A percentile compares a stretch with the other conserved stretches of the same genome.
Evolutionary conservation across 2,113 vertebrate species (phyloP).

Genomic region (Cariama cristata): DNA sequence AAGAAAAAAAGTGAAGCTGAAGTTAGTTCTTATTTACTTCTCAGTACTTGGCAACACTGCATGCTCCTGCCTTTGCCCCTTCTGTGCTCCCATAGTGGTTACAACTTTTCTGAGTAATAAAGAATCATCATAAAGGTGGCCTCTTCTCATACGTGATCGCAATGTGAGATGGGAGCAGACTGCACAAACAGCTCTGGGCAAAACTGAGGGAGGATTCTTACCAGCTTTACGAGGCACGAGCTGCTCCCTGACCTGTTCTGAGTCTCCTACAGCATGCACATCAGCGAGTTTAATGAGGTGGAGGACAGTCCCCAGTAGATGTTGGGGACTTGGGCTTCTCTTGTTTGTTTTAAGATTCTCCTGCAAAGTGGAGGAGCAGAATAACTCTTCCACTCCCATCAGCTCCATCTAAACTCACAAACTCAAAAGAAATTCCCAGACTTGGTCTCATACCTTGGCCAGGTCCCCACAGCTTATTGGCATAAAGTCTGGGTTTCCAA

Average conservation of each 20-base stretch:
- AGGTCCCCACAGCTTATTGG: neutral
- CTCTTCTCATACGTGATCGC: neutral
- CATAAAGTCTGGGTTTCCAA: neutral
- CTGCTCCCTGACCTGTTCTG: neutral
- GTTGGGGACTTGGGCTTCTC: neutral
- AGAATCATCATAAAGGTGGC: neutral
- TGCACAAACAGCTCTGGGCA: neutral
- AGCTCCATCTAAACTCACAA: neutral
- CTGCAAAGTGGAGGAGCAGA: neutral
- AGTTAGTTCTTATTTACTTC: neutral
- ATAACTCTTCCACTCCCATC: fast-evolving
- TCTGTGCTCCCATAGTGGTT: neutral
- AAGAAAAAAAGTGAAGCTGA: neutral
- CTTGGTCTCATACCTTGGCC: neutral
- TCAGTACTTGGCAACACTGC: neutral
- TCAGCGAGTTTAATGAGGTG: neutral
- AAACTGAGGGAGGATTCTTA: neutral
- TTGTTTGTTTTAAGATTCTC: neutral
- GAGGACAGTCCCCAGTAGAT: neutral
- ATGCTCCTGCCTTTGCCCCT: neutral
- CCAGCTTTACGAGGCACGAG: neutral
- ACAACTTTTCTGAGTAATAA: neutral
- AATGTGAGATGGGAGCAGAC: neutral
- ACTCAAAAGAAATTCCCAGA: neutral
- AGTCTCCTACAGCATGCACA: neutral